Evolutionary conservation across 2,888 invertebrate genomes (phyloP).

Genomic region (Noctua fimbriata): DNA sequence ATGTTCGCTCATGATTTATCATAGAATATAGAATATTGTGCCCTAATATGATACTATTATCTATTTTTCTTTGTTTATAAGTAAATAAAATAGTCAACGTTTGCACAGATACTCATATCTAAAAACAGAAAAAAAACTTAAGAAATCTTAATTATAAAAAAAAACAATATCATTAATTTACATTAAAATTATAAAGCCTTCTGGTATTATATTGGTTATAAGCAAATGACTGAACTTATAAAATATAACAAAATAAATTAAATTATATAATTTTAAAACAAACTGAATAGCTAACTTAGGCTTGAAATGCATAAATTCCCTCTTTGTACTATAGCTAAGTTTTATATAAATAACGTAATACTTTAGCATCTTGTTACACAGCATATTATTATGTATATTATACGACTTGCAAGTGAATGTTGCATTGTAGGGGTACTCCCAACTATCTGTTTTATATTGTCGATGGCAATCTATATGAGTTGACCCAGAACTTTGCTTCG

Average conservation of each 20-base stretch:
- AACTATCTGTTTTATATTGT: not conserved
- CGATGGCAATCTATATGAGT: not conserved
- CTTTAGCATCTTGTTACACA: conserved; percentile 46
- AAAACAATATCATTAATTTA: not conserved
- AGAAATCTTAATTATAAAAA: conserved; percentile 13
- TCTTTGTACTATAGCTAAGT: conserved; percentile 64
- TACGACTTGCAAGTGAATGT: conserved; percentile 2
- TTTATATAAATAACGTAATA: conserved; percentile 53
- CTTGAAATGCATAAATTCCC: conserved; percentile 54
- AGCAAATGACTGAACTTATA: conserved; percentile 53
- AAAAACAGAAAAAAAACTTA: conserved; percentile 25
- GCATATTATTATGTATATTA: conserved; percentile 18
- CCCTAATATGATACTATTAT: not conserved
- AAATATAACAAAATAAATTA: conserved; percentile 52
- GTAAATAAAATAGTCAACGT: conserved; percentile 7
- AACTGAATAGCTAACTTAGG: conserved; percentile 43
- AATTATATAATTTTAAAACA: conserved; percentile 37
- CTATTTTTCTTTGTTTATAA: not conserved
- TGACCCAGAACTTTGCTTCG: not conserved
- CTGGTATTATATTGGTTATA: conserved; percentile 15
- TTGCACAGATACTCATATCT: conserved; percentile 24
- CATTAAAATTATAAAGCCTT: conserved; percentile 25
- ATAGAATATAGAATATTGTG: not conserved
- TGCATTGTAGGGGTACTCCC: not conserved
- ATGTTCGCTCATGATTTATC: not conserved